Percentiles rank a stretch among this genome's conserved stretches.
These are phyloP conservation scores for Mantis religiosa DNA, from an alignment of 2,888 invertebrate genomes.

Conservation along the genomic window DNA sequence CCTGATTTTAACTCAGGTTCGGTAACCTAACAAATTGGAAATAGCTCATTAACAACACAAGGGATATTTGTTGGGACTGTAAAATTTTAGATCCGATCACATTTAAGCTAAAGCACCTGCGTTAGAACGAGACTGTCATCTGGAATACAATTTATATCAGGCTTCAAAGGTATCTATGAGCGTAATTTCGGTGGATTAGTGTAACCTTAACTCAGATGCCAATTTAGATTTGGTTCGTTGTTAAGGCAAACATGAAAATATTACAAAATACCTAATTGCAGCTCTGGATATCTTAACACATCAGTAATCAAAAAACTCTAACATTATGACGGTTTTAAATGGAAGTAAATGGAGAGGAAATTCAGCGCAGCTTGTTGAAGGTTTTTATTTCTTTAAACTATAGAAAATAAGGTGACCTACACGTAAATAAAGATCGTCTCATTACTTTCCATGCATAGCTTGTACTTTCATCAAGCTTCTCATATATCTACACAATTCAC, in stretches of 20 bases:
- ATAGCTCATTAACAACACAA: too few relatives aligned
- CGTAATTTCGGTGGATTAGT: background rate
- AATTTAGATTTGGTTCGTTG: background rate
- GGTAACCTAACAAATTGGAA: too few relatives aligned
- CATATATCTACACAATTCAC: too few relatives aligned
- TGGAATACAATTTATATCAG: background rate
- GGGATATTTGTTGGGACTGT: background rate
- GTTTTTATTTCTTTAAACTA: background rate
- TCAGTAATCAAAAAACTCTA: background rate
- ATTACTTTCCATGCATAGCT: too few relatives aligned
- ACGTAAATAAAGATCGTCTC: too few relatives aligned
- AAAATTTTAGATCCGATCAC: background rate
- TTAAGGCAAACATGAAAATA: background rate
- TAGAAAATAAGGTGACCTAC: too few relatives aligned
- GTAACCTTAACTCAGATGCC: background rate
- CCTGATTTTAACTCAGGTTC: too few relatives aligned
- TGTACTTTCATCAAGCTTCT: too few relatives aligned
- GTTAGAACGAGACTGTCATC: background rate
- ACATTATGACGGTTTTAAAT: background rate
- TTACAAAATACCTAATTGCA: background rate
- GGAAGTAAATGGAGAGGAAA: background rate
- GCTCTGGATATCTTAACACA: background rate
- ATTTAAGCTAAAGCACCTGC: background rate
- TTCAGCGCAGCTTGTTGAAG: background rate
- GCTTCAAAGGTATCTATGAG: background rate